These are phyloP conservation scores for Epinephelus coioides DNA, from an alignment of 2,797 vertebrate species.

Conservation along the genomic window DNA sequence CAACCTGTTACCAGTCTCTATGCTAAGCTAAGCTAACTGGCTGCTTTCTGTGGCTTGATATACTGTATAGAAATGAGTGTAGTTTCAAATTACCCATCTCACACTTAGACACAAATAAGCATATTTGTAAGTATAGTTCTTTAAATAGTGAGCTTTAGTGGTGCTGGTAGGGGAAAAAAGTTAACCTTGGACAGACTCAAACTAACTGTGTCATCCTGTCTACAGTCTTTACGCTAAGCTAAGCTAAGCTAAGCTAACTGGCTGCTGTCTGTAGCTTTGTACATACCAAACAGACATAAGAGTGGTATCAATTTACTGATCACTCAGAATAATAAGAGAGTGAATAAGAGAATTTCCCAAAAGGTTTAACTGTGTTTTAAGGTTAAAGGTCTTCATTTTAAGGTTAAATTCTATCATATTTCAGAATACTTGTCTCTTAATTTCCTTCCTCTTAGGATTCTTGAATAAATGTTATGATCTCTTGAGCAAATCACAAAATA, in stretches of 20 bases:
- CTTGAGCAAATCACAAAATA: background rate
- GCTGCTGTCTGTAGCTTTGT: no score
- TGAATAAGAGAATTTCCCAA: background rate
- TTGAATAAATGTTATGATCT: background rate
- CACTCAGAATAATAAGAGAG: background rate
- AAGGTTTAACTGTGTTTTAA: background rate
- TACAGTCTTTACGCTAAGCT: no score
- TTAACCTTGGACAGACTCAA: no score
- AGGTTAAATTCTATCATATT: background rate
- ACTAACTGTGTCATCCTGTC: no score
- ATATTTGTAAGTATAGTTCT: no score
- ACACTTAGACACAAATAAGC: background rate
- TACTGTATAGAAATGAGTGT: background rate
- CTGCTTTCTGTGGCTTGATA: background rate
- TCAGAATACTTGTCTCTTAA: background rate
- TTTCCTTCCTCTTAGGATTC: background rate
- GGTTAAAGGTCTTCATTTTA: background rate
- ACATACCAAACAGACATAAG: no score
- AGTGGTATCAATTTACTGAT: background rate
- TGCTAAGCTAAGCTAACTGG: background rate
- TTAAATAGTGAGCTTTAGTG: background rate
- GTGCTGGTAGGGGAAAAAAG: background rate
- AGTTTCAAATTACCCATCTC: background rate
- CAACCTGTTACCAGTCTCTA: background rate
- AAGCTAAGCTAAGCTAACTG: no score